Evolutionary conservation across 2,797 vertebrate genomes (phyloP), one percentile per base, ranked within the genome.

Genomic region (Alfaro cultratus): DNA sequence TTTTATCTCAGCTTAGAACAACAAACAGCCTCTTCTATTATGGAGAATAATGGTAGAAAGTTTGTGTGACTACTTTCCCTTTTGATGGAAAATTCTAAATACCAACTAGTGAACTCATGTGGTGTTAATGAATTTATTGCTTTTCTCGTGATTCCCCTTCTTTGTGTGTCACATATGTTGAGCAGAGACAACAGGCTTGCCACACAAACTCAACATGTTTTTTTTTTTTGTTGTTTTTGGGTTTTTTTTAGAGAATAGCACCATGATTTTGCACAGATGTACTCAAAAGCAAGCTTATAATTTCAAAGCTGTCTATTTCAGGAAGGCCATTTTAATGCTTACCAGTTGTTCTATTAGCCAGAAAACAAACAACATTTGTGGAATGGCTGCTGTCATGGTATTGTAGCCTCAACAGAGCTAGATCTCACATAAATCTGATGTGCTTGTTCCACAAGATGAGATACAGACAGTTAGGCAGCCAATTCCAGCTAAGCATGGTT

Each of bases 1-100:
- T 73, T 87, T 79, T 74, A 47, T 77, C 31, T 78, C 45, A 46
- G 26, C 55, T 78, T 39, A 78, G 51, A 36, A 75, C 80, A 79
- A 82, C 7, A 39, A 57, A 23, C 4, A 5, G 11, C 36, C 64
- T 68, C 73, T 75, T 43, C 36, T n/a, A 15, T 10, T 41, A 5
- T 43, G 1, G 26, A 45, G 67, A 70, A n/a, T 43, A n/a, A 29
- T 16, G 10, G 23, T 16, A 45, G 68, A 45, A 43, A 1, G 26
- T n/a, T 43, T 3, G 41, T 29, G 26, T 29, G 68, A 12, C 39
- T 45, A 29, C 41, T 45, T 45, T 1, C 18, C 10, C 5, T 34
- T 36, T 47, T 8, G 39, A 53, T 26, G 60, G 15, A 43, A 46
- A n/a, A 13, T 41, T 16, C 12, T 51, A 55, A 53, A 26, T n/a